Conservation (phyloP, 1,140 invertebrate species). For the Chelonus insularis region DNA sequence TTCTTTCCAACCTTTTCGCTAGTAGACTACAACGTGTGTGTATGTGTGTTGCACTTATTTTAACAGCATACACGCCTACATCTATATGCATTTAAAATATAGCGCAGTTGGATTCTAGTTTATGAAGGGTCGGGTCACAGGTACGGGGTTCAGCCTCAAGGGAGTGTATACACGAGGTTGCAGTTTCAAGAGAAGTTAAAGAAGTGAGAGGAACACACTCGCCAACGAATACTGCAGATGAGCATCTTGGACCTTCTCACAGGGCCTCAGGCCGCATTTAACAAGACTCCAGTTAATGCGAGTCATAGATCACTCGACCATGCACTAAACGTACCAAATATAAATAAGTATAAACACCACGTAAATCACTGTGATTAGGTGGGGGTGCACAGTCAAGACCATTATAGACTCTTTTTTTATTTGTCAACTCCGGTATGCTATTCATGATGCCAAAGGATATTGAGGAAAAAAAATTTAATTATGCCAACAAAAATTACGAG, state of each 20-base stretch:
- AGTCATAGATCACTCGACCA: slow-evolving; percentile 55
- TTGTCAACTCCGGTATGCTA: too few relatives aligned
- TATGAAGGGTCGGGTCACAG: slow-evolving; percentile 59
- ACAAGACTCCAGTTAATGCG: slow-evolving; percentile 59
- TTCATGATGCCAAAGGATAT: too few relatives aligned
- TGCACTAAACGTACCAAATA: slow-evolving; percentile 56
- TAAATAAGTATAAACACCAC: slow-evolving; percentile 58
- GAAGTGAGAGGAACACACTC: neutral
- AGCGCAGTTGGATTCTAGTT: slow-evolving; percentile 59
- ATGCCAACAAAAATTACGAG: too few relatives aligned
- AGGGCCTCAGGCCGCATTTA: slow-evolving; percentile 52
- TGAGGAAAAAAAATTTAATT: too few relatives aligned
- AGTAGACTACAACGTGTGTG: too few relatives aligned
- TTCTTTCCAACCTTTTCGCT: too few relatives aligned
- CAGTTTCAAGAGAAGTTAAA: slow-evolving; percentile 4
- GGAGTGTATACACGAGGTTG: slow-evolving; percentile 24
- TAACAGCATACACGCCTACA: slow-evolving; percentile 56
- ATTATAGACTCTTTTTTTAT: too few relatives aligned
- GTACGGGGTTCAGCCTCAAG: slow-evolving; percentile 25
- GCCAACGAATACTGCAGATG: neutral
- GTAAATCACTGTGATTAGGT: slow-evolving; percentile 55
- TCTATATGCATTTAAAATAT: slow-evolving; percentile 60
- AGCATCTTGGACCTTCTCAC: slow-evolving; percentile 29
- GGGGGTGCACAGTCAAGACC: slow-evolving; percentile 12
- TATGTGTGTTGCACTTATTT: slow-evolving; percentile 50